phyloP scores from a whole-genome alignment of 2,113 vertebrate genomes.

The Etheostoma cragini region DNA sequence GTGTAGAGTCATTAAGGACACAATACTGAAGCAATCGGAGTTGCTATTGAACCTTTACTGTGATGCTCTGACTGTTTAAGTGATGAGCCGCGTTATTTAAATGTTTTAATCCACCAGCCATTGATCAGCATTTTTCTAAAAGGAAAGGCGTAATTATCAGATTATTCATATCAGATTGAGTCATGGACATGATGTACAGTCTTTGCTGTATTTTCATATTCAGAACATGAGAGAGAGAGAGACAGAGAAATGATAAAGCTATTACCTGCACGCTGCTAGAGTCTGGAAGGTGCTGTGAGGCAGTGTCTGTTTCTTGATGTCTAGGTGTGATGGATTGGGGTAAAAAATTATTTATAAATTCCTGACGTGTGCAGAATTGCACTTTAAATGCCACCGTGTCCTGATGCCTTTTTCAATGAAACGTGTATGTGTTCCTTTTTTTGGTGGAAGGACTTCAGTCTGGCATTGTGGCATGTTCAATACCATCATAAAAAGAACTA shows the following conservation, averaged over 20 bases:
- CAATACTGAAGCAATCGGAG: constrained; percentile 16
- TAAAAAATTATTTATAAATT: constrained; percentile 71
- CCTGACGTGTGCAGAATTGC: constrained; percentile 59
- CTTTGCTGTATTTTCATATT: constrained; percentile 48
- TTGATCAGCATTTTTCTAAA: constrained; percentile 16
- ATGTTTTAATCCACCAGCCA: constrained; percentile 20
- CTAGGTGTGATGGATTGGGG: constrained; percentile 70
- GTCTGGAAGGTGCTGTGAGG: constrained; percentile 58
- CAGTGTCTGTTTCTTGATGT: constrained; percentile 55
- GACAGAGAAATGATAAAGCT: constrained; percentile 61
- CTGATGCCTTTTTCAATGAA: constrained; percentile 34
- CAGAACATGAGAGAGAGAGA: constrained; percentile 38
- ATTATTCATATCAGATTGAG: constrained; percentile 17
- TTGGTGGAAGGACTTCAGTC: constrained; percentile 4
- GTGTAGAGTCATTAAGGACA: constrained; percentile 17
- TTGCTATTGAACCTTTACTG: constrained; percentile 24
- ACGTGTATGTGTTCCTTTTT: constrained; percentile 37
- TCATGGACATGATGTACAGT: constrained; percentile 36
- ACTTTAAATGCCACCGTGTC: constrained; percentile 59
- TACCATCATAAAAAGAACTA: constrained; percentile 20
- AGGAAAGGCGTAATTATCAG: constrained; percentile 23
- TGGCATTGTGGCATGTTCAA: constrained; percentile 24
- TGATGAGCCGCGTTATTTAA: neutral
- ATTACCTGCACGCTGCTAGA: constrained; percentile 62
- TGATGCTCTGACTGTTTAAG: constrained; percentile 25